Evolutionary conservation across 1,140 invertebrate genomes (phyloP).

Genomic region (Dufourea novaeangliae): DNA sequence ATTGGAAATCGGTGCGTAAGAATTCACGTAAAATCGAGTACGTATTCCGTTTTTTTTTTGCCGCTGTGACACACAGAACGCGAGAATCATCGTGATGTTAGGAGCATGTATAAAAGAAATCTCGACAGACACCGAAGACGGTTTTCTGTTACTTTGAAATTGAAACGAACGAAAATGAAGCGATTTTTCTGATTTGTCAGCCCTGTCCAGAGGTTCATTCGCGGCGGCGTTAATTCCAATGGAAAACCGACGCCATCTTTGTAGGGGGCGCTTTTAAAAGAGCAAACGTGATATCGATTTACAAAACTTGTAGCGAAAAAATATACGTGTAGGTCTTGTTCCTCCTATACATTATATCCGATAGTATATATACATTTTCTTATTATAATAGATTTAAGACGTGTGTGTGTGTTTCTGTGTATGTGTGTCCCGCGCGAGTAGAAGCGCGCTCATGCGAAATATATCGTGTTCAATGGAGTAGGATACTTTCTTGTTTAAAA

Average conservation of each 20-base stretch:
- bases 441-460: conserved; percentile 25
- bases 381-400: conserved; percentile 56
- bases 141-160: conserved; percentile 1
- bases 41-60: no score
- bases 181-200: not conserved
- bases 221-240: not conserved
- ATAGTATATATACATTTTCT: conserved; percentile 30
- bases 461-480: conserved; percentile 47
- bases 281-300: not conserved
- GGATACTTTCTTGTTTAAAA: conserved; percentile 52
- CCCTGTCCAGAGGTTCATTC: not conserved
- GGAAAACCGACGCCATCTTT: not conserved
- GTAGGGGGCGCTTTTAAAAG: not conserved
- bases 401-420: conserved; percentile 19
- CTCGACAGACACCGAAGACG: conserved; percentile 2
- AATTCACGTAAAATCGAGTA: conserved; percentile 32
- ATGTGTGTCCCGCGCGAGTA: not conserved
- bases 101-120: conserved; percentile 36
- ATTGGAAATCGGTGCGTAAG: conserved; percentile 12
- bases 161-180: not conserved
- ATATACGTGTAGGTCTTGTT: conserved; percentile 9
- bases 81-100: not conserved
- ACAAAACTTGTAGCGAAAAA: conserved; percentile 6
- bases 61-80: conserved; percentile 13
- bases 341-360: conserved; percentile 43